Base-by-base conservation (phyloP, 2,888 invertebrate species). In the Ernsta delagoae region DNA sequence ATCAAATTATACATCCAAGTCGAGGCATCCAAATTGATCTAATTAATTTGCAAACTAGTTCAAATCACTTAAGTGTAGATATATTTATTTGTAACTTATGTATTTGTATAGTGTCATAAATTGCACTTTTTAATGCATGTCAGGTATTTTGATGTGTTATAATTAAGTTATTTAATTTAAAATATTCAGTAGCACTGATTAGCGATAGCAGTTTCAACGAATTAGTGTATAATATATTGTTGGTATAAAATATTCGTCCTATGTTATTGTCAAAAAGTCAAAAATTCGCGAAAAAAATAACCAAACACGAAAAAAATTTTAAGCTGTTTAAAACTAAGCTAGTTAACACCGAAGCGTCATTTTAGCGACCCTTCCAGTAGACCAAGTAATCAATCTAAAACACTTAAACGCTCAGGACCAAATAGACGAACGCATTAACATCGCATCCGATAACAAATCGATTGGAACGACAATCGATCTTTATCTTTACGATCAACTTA, bases 381-480 rank as follows among this genome's bases (percentile, higher is more conserved):
- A 66, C 72, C 77, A 76, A 24, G 56, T 9, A 24, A 56, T 79
- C 79, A 77, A 77, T 80, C 75, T 64, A 72, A 64, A 72, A 71
- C 77, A 75, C 76, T 78, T 77, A 78, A 77, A 67, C 70, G 74
- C 60, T 70, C 63, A 75, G 70, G 71, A 72, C 72, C 66, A 74
- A 75, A 75, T 74, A 75, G 75, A 75, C 71, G 66, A 70, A 70
- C 70, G 73, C 80, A 80, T 80, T 79, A 82, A 72, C 78, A 80
- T 82, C 75, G 74, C 78, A 48, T 59, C 48, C 59, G 65, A 53
- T 59, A 66, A 53, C 41, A 53, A 59, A 59, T 77, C 76, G 59
- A 66, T 53, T 41, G 59, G 41, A 59, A 59, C 65, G 65, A 66
- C 65, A 59, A 59, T 56, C 48, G 59, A 66, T 59, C 31, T 54